phyloP scores from a whole-genome alignment of 2,797 vertebrate genomes.

The Picus viridis region DNA sequence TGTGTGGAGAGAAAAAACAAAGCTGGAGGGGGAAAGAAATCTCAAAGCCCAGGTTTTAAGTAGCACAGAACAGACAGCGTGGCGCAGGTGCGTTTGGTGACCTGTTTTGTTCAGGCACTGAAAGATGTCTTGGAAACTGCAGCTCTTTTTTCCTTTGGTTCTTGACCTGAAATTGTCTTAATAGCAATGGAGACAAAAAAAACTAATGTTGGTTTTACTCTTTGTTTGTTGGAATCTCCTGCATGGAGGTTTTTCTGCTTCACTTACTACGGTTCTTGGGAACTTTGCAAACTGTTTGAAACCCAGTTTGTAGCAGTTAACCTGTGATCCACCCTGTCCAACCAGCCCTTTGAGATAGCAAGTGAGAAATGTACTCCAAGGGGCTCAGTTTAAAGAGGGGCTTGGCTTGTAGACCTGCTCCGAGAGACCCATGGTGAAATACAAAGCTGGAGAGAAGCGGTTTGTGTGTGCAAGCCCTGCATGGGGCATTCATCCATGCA shows the following conservation, averaged over 20 bases:
- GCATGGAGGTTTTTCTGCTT: neutral
- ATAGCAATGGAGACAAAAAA: neutral
- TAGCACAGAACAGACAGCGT: neutral
- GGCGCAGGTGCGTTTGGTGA: neutral
- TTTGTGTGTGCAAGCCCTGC: neutral
- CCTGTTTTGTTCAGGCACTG: slow-evolving; percentile 34
- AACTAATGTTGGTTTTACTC: neutral
- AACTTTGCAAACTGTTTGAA: neutral
- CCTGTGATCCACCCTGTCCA: neutral
- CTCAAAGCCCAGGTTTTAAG: slow-evolving; percentile 8
- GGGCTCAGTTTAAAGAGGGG: neutral
- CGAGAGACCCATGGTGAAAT: neutral
- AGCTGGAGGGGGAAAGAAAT: neutral
- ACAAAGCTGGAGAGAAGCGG: neutral
- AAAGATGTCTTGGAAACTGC: slow-evolving; percentile 21
- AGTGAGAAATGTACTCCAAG: neutral
- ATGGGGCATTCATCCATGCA: neutral
- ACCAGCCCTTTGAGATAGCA: neutral
- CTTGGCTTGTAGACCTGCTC: neutral
- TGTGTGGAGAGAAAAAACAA: slow-evolving; percentile 10
- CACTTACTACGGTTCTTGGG: neutral
- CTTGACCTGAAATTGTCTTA: slow-evolving; percentile 44
- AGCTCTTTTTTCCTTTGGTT: slow-evolving; percentile 21
- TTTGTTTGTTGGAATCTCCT: neutral
- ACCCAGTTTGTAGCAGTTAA: neutral